These are phyloP conservation scores for Antedon mediterranea DNA, from an alignment of 53 echinoderm and acorn worm genomes.

Conservation along the genomic window DNA sequence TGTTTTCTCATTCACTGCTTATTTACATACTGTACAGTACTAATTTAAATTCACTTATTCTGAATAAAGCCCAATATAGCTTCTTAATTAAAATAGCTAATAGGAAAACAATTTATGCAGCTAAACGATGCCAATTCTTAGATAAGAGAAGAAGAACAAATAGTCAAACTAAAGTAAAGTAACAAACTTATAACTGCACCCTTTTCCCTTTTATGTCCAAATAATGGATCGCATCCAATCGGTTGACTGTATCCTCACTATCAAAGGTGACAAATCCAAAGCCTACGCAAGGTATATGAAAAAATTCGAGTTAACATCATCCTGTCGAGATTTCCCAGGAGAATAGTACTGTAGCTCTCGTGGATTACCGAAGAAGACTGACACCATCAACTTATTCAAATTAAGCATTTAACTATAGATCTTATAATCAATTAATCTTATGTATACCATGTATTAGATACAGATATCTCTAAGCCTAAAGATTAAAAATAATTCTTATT, in stretches of 20 bases:
- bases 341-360: too few species aligned
- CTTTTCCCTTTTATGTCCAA: conserved; percentile 66
- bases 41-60: too few species aligned
- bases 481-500: neutral
- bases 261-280: conserved; percentile 91
- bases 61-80: too few species aligned
- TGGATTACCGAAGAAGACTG: too few species aligned
- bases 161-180: conserved; percentile 6
- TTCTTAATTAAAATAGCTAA: too few species aligned
- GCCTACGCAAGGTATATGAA: conserved; percentile 34
- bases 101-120: neutral
- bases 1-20: neutral
- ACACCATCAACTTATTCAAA: too few species aligned
- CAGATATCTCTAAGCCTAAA: neutral
- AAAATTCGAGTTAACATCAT: neutral
- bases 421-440: neutral
- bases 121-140: neutral
- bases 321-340: neutral
- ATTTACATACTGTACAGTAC: too few species aligned
- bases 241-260: conserved; percentile 61
- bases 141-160: conserved; percentile 7
- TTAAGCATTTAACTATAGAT: neutral
- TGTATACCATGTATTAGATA: neutral
- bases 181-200: conserved; percentile 69
- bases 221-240: conserved; percentile 31